Percentiles rank a stretch among this genome's conserved stretches.
These are phyloP conservation scores for Miltochrista miniata DNA, from an alignment of 2,888 invertebrate genomes.

Conservation along the genomic window DNA sequence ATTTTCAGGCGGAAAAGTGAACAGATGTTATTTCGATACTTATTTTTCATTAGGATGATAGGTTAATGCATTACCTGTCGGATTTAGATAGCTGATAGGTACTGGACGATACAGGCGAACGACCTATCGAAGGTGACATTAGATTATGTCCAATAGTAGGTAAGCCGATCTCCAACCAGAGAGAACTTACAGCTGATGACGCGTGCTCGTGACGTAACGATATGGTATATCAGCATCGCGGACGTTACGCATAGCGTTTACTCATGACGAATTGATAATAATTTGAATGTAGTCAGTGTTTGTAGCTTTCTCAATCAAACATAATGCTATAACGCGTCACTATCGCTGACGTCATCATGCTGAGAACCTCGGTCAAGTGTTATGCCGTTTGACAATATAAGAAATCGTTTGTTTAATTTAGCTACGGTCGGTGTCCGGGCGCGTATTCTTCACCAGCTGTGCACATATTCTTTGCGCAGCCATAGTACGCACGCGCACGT, in stretches of 20 bases:
- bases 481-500: constrained; percentile 51
- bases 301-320: constrained; percentile 7
- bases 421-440: constrained; percentile 46
- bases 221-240: constrained; percentile 12
- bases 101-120: too few relatives aligned
- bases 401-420: constrained; percentile 41
- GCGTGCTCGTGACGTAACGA: constrained; percentile 43
- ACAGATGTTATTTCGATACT: constrained; percentile 19
- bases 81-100: too few relatives aligned
- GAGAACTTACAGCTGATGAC: constrained; percentile 32
- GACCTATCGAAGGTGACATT: constrained; percentile 54
- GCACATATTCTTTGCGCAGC: constrained; percentile 41
- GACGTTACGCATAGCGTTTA: constrained; percentile 31
- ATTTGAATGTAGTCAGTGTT: constrained; percentile 14
- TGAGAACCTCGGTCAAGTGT: constrained; percentile 20
- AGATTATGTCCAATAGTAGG: constrained; percentile 34
- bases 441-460: constrained; percentile 46
- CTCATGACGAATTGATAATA: constrained; percentile 32
- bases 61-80: too few relatives aligned
- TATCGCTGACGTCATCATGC: constrained; percentile 23
- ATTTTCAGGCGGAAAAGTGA: constrained; percentile 22
- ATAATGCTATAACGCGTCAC: constrained; percentile 4
- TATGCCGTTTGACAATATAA: constrained; percentile 29
- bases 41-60: constrained; percentile 1
- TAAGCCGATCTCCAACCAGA: constrained; percentile 43